Evolutionary conservation across 2,888 invertebrate species (phyloP).

Genomic region (Platypus cylindrus): DNA sequence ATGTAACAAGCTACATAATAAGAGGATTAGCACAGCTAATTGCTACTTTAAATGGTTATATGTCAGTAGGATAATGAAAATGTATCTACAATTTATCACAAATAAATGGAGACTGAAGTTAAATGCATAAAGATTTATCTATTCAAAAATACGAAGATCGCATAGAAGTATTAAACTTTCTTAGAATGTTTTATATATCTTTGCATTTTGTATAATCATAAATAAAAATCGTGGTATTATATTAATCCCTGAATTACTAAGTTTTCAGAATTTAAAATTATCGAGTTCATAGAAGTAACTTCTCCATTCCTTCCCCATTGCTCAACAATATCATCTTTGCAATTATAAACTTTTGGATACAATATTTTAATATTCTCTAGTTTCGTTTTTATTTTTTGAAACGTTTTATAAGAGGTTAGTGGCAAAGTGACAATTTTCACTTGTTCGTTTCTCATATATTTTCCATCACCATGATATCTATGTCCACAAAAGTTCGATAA

Average conservation of each 20-base stretch:
- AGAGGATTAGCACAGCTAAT: no score
- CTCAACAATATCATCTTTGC: conserved; percentile 8
- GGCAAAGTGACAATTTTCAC: conserved; percentile 7
- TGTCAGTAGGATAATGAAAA: no score
- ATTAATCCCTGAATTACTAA: conserved; percentile 6
- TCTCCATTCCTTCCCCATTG: conserved; percentile 8
- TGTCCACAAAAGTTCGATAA: background rate
- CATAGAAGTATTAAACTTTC: no score
- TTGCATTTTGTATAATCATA: no score
- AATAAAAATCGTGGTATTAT: no score
- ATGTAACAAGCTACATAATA: no score
- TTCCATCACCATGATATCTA: background rate
- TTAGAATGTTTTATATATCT: no score
- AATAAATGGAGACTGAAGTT: no score
- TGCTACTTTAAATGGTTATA: no score
- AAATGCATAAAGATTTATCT: no score
- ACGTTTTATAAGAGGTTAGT: conserved; percentile 11
- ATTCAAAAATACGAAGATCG: no score
- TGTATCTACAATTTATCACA: no score
- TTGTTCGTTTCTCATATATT: background rate
- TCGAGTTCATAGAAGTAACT: conserved; percentile 10
- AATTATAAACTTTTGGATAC: conserved; percentile 18
- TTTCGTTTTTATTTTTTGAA: conserved; percentile 16
- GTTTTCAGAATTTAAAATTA: conserved; percentile 5
- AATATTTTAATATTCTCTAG: conserved; percentile 18